A percentile compares a stretch with the other conserved stretches of the same genome.
Evolutionary conservation across 2,113 vertebrate species (phyloP).

Genomic region (Aix galericulata): DNA sequence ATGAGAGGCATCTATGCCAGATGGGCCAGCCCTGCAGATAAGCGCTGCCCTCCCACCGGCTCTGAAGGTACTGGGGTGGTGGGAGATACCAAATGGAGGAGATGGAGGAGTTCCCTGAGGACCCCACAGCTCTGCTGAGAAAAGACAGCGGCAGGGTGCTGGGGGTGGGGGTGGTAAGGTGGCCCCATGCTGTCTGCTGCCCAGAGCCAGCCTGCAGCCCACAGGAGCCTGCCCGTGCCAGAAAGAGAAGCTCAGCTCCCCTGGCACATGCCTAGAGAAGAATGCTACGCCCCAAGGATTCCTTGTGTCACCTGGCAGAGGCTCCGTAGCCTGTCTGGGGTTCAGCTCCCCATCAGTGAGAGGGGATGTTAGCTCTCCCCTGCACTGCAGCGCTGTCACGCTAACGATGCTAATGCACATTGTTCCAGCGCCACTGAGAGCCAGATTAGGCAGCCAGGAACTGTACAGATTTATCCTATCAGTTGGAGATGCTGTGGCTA

Average conservation of each 20-base stretch:
- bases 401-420: not conserved
- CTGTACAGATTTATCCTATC: not conserved
- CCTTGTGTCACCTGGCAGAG: not conserved
- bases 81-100: not conserved
- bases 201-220: not conserved
- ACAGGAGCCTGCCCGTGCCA: not conserved
- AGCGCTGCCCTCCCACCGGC: not conserved
- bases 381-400: not conserved
- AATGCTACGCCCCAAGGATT: not conserved
- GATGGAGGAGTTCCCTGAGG: not conserved
- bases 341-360: not conserved
- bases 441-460: not conserved
- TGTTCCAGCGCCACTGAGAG: not conserved
- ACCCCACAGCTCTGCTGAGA: not conserved
- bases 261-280: not conserved
- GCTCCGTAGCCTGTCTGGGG: not conserved
- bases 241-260: not conserved
- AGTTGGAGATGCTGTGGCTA: not conserved
- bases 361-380: not conserved
- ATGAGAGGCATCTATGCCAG: not conserved
- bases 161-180: not conserved
- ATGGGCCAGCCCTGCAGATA: not conserved
- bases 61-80: not conserved
- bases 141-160: not conserved
- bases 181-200: not conserved